Conservation (phyloP, 2,113 vertebrate species). For the Halcyon senegalensis region DNA sequence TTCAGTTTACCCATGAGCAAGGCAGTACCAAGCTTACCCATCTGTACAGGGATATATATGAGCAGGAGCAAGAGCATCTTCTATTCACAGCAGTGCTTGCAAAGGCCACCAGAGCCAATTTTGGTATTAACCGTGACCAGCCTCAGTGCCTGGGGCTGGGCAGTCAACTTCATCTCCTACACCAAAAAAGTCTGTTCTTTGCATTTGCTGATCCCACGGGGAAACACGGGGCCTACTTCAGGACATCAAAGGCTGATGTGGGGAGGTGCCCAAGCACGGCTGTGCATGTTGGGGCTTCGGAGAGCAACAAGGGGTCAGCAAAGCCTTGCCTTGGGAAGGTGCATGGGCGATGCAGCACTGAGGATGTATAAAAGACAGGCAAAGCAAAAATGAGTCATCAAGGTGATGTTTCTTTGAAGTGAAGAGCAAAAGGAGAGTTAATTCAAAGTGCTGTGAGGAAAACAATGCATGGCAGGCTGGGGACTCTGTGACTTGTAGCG, state of each 20-base stretch:
- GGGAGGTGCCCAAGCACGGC: fast-evolving
- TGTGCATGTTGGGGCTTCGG: fast-evolving
- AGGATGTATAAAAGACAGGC: neutral
- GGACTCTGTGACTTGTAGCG: neutral
- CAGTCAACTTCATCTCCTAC: neutral
- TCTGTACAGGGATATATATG: fast-evolving
- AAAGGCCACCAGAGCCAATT: fast-evolving
- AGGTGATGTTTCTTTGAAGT: neutral
- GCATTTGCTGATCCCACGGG: neutral
- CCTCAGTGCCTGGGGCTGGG: neutral
- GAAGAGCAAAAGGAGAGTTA: neutral
- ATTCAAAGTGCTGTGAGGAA: neutral
- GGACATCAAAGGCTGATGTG: fast-evolving
- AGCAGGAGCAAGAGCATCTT: too few species aligned
- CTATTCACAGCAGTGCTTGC: neutral
- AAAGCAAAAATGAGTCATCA: neutral
- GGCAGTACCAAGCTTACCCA: fast-evolving
- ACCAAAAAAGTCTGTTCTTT: neutral
- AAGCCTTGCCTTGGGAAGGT: neutral
- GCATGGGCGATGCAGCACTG: fast-evolving
- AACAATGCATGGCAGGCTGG: neutral
- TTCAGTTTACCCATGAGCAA: neutral
- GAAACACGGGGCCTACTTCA: neutral
- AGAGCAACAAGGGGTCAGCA: neutral
- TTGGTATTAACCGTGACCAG: neutral